Conservation (phyloP, 2,113 vertebrate species). For the Syngnathus typhle region DNA sequence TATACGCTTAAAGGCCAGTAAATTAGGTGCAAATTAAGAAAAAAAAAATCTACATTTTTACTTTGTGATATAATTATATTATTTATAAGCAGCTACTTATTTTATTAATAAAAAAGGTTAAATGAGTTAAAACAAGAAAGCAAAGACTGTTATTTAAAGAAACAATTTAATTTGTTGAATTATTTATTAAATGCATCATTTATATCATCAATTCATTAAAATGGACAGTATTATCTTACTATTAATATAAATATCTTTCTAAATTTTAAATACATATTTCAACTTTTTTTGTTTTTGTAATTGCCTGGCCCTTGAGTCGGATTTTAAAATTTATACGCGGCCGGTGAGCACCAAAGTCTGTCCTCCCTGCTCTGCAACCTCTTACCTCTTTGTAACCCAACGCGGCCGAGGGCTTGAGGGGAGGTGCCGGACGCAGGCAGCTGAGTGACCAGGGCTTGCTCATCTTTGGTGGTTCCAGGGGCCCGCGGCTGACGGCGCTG, state of each 20-base stretch:
- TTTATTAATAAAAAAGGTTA: no score
- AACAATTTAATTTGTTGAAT: no score
- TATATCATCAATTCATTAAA: no score
- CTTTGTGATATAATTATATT: neutral
- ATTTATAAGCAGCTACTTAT: neutral
- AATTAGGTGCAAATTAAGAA: no score
- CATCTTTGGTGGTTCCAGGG: constrained; percentile 88
- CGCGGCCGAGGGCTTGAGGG: constrained; percentile 89
- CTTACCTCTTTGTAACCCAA: constrained; percentile 98
- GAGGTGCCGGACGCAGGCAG: constrained; percentile 92
- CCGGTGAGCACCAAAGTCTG: neutral
- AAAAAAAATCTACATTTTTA: neutral
- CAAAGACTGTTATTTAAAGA: neutral
- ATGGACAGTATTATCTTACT: no score
- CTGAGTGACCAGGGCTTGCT: constrained; percentile 96
- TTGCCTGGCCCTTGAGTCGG: neutral
- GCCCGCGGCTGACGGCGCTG: constrained; percentile 75
- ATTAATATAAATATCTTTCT: no score
- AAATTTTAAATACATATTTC: no score
- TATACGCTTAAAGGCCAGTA: neutral
- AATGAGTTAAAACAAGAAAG: no score
- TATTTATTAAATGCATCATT: no score
- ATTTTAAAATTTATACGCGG: neutral
- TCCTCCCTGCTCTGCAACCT: neutral
- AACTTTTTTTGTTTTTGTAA: no score